Evolutionary conservation across 2,113 vertebrate species (phyloP), one percentile per base, ranked within the genome.

Genomic region (Dipodomys ordii): DNA sequence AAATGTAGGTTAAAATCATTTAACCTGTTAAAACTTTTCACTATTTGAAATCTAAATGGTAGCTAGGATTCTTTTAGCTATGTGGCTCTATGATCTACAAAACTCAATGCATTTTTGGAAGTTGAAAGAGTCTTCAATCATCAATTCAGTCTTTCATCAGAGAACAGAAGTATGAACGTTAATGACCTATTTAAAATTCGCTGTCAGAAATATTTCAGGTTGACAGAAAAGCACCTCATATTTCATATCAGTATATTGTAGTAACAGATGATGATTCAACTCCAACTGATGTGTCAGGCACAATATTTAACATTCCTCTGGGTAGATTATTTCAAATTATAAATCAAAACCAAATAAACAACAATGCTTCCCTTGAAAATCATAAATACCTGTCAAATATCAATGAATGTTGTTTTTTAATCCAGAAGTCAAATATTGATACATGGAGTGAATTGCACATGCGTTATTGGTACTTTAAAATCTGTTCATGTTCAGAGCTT

Each of bases 301-400:
- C 35, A 97, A 84, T 95, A 77, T 96, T 97, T 94, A 97, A 96
- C 96, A 93, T 95, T 97, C 68, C 96, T 74, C 73, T 71, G 90
- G 39, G 82, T 94, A 95, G 39, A 93, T 93, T 89, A 44, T 93
- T 97, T 96, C 86, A 27, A 96, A 93, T 95, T 97, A 95, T 93
- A 96, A 96, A 96, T 96, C 53, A 96, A 94, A 64, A 93, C 83
- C 76, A 71, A 94, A 84, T 85, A 95, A 96, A 87, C 95, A 93
- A 80, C 76, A 83, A 65, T 39, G 18, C 67, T 96, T 86, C 80
- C 57, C 86, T 95, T 72, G 83, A 97, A 93, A 95, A 91, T 93
- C 91, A 68, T 95, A 97, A 96, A 92, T 90, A 96, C 67, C 71
- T 15, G 89, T 78, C 81, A 87, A 80, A 44, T 93, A 92, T 81